Evolutionary conservation across 2,888 invertebrate genomes (phyloP), one percentile per base, ranked within the genome.

Genomic region (Argyra leucocephala): DNA sequence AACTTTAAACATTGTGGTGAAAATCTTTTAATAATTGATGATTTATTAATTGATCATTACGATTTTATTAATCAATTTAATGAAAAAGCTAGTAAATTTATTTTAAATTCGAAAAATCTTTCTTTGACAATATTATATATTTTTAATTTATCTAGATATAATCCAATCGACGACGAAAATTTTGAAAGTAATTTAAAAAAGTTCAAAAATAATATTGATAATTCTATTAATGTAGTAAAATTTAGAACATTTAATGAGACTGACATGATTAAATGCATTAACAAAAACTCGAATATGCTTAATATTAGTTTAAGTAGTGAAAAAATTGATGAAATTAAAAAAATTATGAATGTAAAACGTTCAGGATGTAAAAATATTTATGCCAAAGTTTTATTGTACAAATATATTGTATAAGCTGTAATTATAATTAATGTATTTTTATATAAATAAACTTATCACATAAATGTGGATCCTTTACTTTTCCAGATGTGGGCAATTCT

Each of bases 331-430:
- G 73, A 77, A 22, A 71, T 79, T 62, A 63, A 73, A n/a, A 68
- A 67, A 9, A 66, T 72, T 18, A 72, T 73, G 31, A 72, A 76
- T 66, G 70, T 70, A 0, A 22, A 58, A 0, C 67, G 67, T 18
- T 75, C 76, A 0, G 79, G 79, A 0, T 79, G 79, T 70, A 79
- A 79, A 69, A 72, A 72, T 22, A 75, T 76, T 6, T 71, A 71
- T 63, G 71, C 77, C 18, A 78, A 77, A 66, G 73, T 78, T 0
- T 22, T 74, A 18, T 63, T 76, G 37, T 74, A 72, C 64, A 67
- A 22, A 57, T 58, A 23, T 57, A 36, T 31, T 31, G 31, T 31
- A 31, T 31, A 31, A 7, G 31, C 5, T 31, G 31, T n/a, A n/a
- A n/a, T n/a, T n/a, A n/a, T n/a, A n/a, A n/a, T n/a, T n/a, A n/a